phyloP scores from a whole-genome alignment of 2,113 vertebrate species.

The Dipodomys stephensi region DNA sequence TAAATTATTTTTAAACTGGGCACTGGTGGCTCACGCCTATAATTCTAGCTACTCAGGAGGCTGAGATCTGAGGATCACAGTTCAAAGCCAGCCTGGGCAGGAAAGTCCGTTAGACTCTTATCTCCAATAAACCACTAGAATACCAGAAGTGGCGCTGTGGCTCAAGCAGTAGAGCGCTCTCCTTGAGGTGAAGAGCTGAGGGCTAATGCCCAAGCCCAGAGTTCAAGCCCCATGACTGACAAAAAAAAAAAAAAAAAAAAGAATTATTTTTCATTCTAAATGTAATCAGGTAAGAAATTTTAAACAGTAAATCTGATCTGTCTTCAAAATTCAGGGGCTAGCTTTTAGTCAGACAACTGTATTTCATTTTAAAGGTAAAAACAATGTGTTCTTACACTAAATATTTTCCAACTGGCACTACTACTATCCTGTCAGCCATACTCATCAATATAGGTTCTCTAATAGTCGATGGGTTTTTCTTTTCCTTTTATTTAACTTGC shows the following conservation, averaged over 20 bases:
- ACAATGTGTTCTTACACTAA: constrained; percentile 25
- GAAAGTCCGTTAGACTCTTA: too few relatives aligned
- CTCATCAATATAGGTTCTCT: background rate
- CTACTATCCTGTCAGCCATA: background rate
- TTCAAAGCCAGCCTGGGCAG: too few relatives aligned
- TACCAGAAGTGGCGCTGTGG: too few relatives aligned
- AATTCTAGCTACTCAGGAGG: too few relatives aligned
- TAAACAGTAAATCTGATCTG: background rate
- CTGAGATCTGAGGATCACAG: too few relatives aligned
- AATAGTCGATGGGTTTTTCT: background rate
- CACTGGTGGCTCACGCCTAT: too few relatives aligned
- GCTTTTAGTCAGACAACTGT: constrained; percentile 44
- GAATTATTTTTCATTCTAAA: constrained; percentile 28
- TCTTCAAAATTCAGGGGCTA: constrained; percentile 53
- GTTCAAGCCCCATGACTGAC: too few relatives aligned
- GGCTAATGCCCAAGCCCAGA: too few relatives aligned
- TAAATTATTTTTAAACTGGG: background rate
- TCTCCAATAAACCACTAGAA: too few relatives aligned
- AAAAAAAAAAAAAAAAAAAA: background rate
- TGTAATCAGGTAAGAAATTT: background rate
- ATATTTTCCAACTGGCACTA: background rate
- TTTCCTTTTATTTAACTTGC: constrained; percentile 36
- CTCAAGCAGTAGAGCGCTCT: too few relatives aligned
- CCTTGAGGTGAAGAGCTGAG: too few relatives aligned
- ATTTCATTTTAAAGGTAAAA: constrained; percentile 62